Conservation (phyloP, 2,113 vertebrate genomes). For the Ornithorhynchus anatinus region DNA sequence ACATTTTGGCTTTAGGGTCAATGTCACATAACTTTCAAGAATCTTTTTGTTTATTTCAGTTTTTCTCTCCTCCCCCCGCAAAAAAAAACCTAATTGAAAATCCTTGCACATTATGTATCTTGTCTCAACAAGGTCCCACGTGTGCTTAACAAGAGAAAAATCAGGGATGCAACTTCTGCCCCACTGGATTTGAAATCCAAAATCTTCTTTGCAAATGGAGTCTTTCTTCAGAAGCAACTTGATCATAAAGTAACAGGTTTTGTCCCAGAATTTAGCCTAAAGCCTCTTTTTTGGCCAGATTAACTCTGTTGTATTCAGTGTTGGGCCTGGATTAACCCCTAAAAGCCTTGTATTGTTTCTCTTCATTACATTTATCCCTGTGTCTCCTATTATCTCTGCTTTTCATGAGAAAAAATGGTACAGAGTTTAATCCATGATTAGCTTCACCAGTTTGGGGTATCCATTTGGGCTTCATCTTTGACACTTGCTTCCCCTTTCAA, state of each 20-base stretch:
- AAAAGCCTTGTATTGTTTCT: slow-evolving; percentile 69
- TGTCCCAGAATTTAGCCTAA: slow-evolving; percentile 60
- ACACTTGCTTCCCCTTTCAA: slow-evolving; percentile 63
- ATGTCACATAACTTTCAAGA: slow-evolving; percentile 55
- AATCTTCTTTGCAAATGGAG: slow-evolving; percentile 75
- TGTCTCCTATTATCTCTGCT: slow-evolving; percentile 71
- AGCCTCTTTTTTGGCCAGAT: slow-evolving; percentile 68
- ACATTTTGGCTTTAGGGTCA: slow-evolving; percentile 44
- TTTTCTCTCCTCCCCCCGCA: slow-evolving; percentile 36
- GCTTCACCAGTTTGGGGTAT: slow-evolving; percentile 52
- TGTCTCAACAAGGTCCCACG: slow-evolving; percentile 55
- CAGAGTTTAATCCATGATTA: slow-evolving; percentile 65
- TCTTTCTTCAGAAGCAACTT: slow-evolving; percentile 62
- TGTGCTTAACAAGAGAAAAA: slow-evolving; percentile 64
- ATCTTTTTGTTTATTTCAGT: slow-evolving; percentile 37
- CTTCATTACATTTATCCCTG: slow-evolving; percentile 72
- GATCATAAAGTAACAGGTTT: slow-evolving; percentile 76
- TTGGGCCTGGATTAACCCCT: slow-evolving; percentile 72
- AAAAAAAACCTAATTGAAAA: slow-evolving; percentile 60
- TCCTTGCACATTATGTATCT: slow-evolving; percentile 60
- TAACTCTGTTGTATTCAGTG: slow-evolving; percentile 67
- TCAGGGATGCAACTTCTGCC: slow-evolving; percentile 63
- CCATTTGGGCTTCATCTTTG: slow-evolving; percentile 56
- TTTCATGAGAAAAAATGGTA: slow-evolving; percentile 64
- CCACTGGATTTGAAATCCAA: slow-evolving; percentile 58